Conservation (phyloP, 30 jellyfish, hydroid and myxozoan genomes). For the Chrysaora quinquecirrha region DNA sequence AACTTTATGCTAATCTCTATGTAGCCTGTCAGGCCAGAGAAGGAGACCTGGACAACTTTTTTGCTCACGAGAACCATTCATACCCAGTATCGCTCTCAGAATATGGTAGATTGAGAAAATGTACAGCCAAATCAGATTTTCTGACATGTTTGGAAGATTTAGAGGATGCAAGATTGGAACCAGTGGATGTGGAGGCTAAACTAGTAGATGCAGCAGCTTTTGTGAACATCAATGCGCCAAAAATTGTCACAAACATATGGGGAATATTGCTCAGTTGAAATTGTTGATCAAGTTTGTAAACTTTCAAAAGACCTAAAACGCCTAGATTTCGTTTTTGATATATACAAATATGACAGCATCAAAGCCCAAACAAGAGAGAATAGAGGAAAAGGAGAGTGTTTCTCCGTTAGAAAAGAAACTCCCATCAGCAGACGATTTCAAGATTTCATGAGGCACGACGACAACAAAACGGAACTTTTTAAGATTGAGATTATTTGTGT, state of each 20-base stretch:
- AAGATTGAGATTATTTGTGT: too few relatives aligned
- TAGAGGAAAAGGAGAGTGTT: conserved; percentile 5
- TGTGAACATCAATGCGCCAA: conserved; percentile 37
- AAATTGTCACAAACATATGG: conserved; percentile 20
- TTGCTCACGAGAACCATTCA: conserved; percentile 34
- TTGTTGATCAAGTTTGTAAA: background rate
- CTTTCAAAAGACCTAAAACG: conserved; percentile 11
- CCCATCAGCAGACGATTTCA: conserved; percentile 12
- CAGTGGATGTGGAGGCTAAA: conserved; percentile 18
- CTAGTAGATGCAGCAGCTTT: conserved; percentile 59
- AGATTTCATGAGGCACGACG: conserved; percentile 2
- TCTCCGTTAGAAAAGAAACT: background rate
- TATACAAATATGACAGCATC: conserved; percentile 13
- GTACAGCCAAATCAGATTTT: conserved; percentile 14
- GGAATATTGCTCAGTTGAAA: conserved; percentile 9
- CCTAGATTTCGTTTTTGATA: conserved; percentile 17
- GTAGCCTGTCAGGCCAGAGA: conserved; percentile 49
- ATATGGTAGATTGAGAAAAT: conserved; percentile 39
- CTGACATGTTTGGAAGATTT: conserved; percentile 13
- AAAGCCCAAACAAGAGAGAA: conserved; percentile 8
- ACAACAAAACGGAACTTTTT: conserved; percentile 10
- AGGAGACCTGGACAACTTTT: conserved; percentile 34
- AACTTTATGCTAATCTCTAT: conserved; percentile 10
- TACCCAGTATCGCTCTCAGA: conserved; percentile 48
- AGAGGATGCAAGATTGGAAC: background rate